Evolutionary conservation across 2,888 invertebrate genomes (phyloP).

Genomic region (Celastrina argiolus): DNA sequence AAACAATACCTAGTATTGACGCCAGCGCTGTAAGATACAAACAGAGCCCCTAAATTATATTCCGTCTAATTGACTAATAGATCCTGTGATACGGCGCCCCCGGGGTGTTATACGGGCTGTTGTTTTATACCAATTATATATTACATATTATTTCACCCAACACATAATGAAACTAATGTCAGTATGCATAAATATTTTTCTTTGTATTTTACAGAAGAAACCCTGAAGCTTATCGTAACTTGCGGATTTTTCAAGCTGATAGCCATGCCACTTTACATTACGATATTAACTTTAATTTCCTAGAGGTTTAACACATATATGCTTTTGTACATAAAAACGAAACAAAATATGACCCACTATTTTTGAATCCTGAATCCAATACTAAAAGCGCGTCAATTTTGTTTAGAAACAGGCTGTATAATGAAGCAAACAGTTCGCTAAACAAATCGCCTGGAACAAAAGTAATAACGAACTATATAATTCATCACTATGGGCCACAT

Average conservation of each 20-base stretch:
- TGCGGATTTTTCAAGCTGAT: no score
- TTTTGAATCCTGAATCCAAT: no score
- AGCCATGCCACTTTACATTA: no score
- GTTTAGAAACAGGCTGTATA: neutral
- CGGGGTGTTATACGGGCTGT: neutral
- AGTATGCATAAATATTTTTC: no score
- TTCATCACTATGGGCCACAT: neutral
- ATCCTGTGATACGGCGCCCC: neutral
- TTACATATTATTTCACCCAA: no score
- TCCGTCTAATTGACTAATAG: neutral
- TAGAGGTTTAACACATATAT: no score
- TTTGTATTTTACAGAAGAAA: no score
- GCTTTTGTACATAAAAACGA: no score
- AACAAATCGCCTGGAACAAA: constrained; percentile 1
- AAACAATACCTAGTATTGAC: neutral
- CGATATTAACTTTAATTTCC: no score
- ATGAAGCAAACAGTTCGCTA: neutral
- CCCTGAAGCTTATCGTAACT: no score
- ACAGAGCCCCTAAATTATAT: neutral
- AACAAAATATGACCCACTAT: no score
- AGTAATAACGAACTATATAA: constrained; percentile 10
- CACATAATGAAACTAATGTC: no score
- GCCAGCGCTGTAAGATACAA: neutral
- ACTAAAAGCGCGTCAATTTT: neutral
- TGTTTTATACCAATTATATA: neutral